These are phyloP conservation scores for Lottia gigantea DNA, from an alignment of 2,888 invertebrate species.

Conservation along the genomic window DNA sequence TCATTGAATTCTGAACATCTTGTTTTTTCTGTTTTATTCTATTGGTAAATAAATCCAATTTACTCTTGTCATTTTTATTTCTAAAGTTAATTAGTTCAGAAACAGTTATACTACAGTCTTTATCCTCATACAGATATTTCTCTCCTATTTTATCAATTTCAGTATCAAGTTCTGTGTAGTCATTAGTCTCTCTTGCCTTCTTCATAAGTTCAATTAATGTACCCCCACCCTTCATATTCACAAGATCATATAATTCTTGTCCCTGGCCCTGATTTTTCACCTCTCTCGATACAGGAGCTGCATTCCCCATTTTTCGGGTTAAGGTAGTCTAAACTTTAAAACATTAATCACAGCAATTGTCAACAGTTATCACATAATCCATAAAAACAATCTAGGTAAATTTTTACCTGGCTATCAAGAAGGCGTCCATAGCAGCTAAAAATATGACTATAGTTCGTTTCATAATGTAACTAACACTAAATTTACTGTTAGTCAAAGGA, in stretches of 20 bases:
- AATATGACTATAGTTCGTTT: conserved; percentile 15
- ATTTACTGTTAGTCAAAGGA: no score
- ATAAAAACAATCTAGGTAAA: conserved; percentile 23
- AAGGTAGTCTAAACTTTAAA: neutral
- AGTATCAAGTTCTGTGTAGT: conserved; percentile 82
- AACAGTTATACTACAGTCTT: conserved; percentile 90
- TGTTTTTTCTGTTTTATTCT: no score
- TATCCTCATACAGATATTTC: conserved; percentile 92
- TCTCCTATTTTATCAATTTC: conserved; percentile 88
- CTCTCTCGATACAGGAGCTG: conserved; percentile 77
- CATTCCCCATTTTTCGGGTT: conserved; percentile 48
- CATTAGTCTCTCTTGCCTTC: conserved; percentile 57
- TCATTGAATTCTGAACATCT: no score
- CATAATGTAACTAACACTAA: neutral
- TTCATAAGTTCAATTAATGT: conserved; percentile 64
- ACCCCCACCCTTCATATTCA: conserved; percentile 91
- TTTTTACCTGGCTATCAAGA: conserved; percentile 18
- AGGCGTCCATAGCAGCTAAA: conserved; percentile 16
- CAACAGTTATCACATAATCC: conserved; percentile 22
- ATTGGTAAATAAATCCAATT: no score
- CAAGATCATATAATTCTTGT: conserved; percentile 80
- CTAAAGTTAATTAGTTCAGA: conserved; percentile 84
- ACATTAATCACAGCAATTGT: neutral
- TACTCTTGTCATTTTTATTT: conserved; percentile 39
- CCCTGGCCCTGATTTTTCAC: conserved; percentile 89